A percentile compares a stretch with the other conserved stretches of the same genome.
phyloP scores from a whole-genome alignment of 2,113 vertebrate species.

The Notechis scutatus region DNA sequence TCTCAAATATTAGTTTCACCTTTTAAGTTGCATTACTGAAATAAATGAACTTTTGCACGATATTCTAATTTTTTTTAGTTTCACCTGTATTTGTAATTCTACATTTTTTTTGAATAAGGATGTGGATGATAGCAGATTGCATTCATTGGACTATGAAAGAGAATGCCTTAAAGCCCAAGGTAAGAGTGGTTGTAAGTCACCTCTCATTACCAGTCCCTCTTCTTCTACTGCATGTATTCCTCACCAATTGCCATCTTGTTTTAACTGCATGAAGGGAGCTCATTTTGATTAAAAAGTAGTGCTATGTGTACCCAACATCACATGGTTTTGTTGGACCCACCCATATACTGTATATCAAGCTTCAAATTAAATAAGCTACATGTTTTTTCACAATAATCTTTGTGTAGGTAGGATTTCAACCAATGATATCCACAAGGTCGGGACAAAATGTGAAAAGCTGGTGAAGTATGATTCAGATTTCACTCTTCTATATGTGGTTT shows the following conservation, averaged over 20 bases:
- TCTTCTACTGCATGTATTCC: not conserved
- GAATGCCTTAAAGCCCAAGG: not conserved
- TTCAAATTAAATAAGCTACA: not conserved
- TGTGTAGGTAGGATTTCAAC: not conserved
- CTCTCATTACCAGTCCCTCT: not conserved
- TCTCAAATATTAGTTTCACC: too few relatives aligned
- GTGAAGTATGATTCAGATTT: not conserved
- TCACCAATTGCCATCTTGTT: not conserved
- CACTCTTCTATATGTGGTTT: not conserved
- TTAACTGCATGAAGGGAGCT: not conserved
- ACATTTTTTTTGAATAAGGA: too few relatives aligned
- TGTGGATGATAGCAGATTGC: too few relatives aligned
- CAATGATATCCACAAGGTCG: not conserved
- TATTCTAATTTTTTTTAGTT: too few relatives aligned
- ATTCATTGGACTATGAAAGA: not conserved
- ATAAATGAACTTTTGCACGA: too few relatives aligned
- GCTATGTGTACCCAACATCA: not conserved
- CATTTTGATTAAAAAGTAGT: not conserved
- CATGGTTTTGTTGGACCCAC: not conserved
- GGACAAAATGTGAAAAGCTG: not conserved
- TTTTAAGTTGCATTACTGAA: too few relatives aligned
- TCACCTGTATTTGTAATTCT: too few relatives aligned
- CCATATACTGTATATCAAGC: not conserved
- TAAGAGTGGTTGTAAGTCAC: not conserved
- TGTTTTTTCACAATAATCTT: not conserved